Evolutionary conservation across 2,113 vertebrate genomes (phyloP).

Genomic region (Gallinago media): DNA sequence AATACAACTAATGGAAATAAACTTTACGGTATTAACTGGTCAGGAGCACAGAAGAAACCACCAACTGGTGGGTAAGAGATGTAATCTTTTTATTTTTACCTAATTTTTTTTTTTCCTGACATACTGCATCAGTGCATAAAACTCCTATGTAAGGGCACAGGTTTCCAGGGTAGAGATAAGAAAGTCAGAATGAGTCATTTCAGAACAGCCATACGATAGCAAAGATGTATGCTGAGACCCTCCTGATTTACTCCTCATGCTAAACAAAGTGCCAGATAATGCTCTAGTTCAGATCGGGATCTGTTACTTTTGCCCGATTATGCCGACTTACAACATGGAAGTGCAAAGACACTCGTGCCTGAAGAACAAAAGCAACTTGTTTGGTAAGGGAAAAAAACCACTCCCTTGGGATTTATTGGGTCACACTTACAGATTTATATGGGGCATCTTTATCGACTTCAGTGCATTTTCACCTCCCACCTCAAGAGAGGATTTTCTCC

Average conservation of each 20-base stretch:
- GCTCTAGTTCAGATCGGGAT: background rate
- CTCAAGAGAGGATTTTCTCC: background rate
- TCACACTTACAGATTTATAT: background rate
- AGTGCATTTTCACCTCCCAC: background rate
- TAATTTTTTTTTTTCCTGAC: background rate
- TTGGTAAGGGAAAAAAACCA: fast-evolving
- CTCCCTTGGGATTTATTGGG: background rate
- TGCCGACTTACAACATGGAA: background rate
- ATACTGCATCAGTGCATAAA: background rate
- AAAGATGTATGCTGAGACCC: background rate
- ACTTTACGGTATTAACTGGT: constrained; percentile 27
- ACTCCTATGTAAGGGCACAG: background rate
- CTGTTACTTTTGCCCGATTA: background rate
- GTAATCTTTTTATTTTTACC: background rate
- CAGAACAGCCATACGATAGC: background rate
- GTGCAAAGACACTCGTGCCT: background rate
- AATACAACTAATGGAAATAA: constrained; percentile 59
- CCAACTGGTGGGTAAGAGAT: background rate
- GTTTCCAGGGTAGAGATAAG: background rate
- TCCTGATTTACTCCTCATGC: background rate
- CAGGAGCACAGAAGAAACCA: background rate
- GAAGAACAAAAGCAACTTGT: background rate
- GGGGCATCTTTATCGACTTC: background rate
- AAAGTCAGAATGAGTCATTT: constrained; percentile 18
- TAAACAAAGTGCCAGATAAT: background rate